These are phyloP conservation scores for Melanotus villosus DNA, from an alignment of 2,888 invertebrate species.

Conservation along the genomic window DNA sequence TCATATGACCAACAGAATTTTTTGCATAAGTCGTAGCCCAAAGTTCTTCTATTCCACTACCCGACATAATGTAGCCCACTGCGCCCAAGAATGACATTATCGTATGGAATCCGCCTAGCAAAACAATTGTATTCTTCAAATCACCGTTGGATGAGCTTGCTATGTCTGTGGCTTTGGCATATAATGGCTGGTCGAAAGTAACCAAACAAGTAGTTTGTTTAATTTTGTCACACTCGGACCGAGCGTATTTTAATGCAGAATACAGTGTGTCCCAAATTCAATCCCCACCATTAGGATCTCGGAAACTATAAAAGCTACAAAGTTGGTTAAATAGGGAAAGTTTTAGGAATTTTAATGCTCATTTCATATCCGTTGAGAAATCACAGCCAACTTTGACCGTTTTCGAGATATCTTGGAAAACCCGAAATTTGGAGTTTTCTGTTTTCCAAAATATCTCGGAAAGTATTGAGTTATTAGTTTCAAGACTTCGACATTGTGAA, in stretches of 20 bases:
- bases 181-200: conserved; percentile 8
- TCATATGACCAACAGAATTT: conserved; percentile 20
- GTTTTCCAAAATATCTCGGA: no score
- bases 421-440: no score
- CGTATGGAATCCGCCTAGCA: conserved; percentile 11
- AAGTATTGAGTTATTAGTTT: no score
- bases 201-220: conserved; percentile 2
- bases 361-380: no score
- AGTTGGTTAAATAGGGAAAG: no score
- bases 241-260: conserved; percentile 15
- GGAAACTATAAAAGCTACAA: no score
- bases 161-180: conserved; percentile 12
- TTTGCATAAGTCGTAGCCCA: conserved; percentile 6
- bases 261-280: no score
- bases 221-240: conserved; percentile 15
- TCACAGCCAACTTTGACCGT: no score
- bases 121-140: conserved; percentile 11
- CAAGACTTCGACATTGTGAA: no score
- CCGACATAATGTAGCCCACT: conserved; percentile 13
- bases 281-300: no score
- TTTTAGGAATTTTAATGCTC: no score
- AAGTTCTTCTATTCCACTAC: conserved; percentile 18
- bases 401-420: no score
- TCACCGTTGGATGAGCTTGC: conserved; percentile 13
- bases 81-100: conserved; percentile 18